Conservation (phyloP, 2,797 vertebrate genomes). For the Brotula barbata region DNA sequence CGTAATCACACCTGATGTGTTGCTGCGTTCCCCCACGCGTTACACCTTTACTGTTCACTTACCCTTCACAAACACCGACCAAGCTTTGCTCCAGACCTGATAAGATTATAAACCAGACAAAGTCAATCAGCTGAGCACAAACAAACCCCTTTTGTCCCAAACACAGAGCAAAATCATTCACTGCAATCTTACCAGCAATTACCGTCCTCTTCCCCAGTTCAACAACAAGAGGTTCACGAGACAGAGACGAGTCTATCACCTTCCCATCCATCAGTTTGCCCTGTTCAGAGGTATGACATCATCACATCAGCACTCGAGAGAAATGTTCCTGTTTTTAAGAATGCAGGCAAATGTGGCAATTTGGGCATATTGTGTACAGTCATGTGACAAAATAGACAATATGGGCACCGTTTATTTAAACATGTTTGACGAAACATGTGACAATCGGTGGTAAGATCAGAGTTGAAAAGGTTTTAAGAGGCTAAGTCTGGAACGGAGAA, state of each 20-base stretch:
- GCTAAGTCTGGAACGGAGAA: too few relatives aligned
- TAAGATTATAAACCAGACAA: slow-evolving; percentile 33
- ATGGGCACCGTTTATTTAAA: too few relatives aligned
- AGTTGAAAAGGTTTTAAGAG: too few relatives aligned
- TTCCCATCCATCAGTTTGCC: slow-evolving; percentile 91
- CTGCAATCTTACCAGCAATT: slow-evolving; percentile 82
- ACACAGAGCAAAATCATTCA: slow-evolving; percentile 1
- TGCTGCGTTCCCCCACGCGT: not conserved
- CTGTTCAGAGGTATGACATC: slow-evolving; percentile 63
- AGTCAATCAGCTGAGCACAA: slow-evolving; percentile 30
- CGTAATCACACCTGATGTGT: too few relatives aligned
- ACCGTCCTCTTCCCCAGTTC: slow-evolving; percentile 94
- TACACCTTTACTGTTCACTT: slow-evolving; percentile 62
- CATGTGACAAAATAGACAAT: too few relatives aligned
- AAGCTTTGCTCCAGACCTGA: slow-evolving; percentile 94
- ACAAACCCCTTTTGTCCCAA: not conserved
- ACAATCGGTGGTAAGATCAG: too few relatives aligned
- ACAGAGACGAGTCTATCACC: slow-evolving; percentile 90
- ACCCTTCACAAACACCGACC: slow-evolving; percentile 95
- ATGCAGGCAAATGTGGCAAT: too few relatives aligned
- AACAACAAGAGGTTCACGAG: slow-evolving; percentile 90
- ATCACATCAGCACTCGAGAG: not conserved
- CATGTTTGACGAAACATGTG: too few relatives aligned
- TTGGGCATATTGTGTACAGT: too few relatives aligned
- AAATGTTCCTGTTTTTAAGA: too few relatives aligned